Evolutionary conservation across 64 coral and sea anemone species (phyloP).

Genomic region (Porites lutea): DNA sequence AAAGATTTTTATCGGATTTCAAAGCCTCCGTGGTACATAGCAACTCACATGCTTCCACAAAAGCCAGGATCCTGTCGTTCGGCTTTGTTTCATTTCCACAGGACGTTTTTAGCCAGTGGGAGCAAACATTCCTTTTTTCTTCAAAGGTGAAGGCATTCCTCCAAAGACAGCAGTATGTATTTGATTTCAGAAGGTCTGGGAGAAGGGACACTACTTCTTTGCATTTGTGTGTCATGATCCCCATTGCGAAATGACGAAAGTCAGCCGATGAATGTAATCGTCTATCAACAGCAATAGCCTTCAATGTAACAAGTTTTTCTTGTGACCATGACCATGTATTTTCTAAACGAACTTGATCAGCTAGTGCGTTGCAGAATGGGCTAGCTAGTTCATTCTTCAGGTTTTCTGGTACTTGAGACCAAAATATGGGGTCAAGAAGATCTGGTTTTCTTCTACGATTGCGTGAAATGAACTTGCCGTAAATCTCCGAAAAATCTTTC

Average conservation of each 20-base stretch:
- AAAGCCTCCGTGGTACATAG: not conserved
- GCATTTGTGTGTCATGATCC: not conserved
- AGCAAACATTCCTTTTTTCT: not conserved
- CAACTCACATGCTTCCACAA: not conserved
- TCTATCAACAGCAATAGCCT: not conserved
- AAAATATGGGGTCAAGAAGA: slow-evolving; percentile 26
- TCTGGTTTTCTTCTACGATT: not conserved
- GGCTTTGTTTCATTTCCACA: not conserved
- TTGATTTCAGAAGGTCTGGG: not conserved
- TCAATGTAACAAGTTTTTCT: not conserved
- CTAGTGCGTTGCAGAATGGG: slow-evolving; percentile 16
- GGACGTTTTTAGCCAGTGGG: not conserved
- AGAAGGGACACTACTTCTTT: not conserved
- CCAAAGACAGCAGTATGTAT: not conserved
- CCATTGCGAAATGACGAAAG: not conserved
- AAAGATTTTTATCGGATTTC: not conserved
- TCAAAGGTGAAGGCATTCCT: not conserved
- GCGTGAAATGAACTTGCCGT: slow-evolving; percentile 2
- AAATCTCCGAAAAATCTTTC: not conserved
- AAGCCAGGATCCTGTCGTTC: not conserved
- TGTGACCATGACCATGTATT: not conserved
- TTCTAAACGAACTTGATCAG: not conserved
- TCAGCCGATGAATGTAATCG: not conserved
- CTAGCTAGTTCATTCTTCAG: slow-evolving; percentile 19
- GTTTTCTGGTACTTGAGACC: slow-evolving; percentile 6